phyloP scores from a whole-genome alignment of 2,797 vertebrate species.

The Enteromius argenteus region DNA sequence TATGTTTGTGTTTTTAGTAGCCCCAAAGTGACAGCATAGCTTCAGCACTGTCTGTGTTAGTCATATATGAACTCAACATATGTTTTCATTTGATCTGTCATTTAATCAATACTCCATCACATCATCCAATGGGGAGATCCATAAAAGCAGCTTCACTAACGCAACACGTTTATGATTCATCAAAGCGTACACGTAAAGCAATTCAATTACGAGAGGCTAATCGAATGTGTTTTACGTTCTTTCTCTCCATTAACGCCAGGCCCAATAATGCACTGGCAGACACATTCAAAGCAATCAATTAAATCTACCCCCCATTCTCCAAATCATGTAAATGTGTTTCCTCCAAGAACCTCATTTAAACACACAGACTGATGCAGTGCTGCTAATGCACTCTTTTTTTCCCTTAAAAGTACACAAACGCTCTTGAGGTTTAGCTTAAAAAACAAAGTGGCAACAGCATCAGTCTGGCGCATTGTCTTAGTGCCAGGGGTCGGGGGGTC shows the following conservation, averaged over 20 bases:
- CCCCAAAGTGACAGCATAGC: not conserved
- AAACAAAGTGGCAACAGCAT: not conserved
- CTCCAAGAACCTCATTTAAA: not conserved
- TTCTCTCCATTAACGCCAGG: slow-evolving; percentile 26
- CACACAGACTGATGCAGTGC: not conserved
- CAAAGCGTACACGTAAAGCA: slow-evolving; percentile 21
- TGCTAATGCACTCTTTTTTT: not conserved
- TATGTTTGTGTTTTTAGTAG: not conserved
- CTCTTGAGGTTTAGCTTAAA: not conserved
- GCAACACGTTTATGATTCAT: not conserved
- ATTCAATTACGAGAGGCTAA: slow-evolving; percentile 45
- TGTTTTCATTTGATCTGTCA: slow-evolving; percentile 3
- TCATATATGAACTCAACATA: not conserved
- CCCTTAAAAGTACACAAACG: not conserved
- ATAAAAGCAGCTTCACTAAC: slow-evolving; percentile 1
- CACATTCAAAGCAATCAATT: slow-evolving; percentile 33
- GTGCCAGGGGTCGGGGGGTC: slow-evolving; percentile 23
- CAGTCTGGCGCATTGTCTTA: not conserved
- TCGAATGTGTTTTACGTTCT: not conserved
- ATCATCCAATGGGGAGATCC: not conserved
- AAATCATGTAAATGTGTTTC: not conserved
- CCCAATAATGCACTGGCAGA: slow-evolving; percentile 29
- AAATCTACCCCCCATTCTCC: slow-evolving; percentile 1
- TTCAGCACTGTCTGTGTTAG: not conserved
- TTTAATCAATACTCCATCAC: slow-evolving; percentile 18